These are phyloP conservation scores for Tupaia chinensis DNA, from an alignment of 2,113 vertebrate species.

Conservation along the genomic window DNA sequence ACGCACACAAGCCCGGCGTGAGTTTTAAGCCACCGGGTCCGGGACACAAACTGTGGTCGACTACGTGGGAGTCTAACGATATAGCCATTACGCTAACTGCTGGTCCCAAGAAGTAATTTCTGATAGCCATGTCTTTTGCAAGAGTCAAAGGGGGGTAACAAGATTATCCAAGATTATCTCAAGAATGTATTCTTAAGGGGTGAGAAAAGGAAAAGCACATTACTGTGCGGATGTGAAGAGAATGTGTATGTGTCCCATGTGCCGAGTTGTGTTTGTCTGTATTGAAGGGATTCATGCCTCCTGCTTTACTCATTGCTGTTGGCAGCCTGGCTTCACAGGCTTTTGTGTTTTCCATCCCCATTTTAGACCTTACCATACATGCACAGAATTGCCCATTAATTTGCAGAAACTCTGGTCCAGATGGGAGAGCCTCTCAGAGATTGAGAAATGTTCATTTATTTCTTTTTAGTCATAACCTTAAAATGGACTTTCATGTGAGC, in stretches of 20 bases:
- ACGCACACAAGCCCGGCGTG: no score
- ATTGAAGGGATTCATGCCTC: neutral
- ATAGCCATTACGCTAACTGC: no score
- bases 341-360: neutral
- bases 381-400: neutral
- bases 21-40: no score
- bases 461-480: slow-evolving; percentile 36
- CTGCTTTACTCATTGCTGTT: neutral
- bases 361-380: neutral
- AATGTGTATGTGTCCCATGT: rapidly evolving
- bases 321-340: neutral
- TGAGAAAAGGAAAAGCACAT: neutral
- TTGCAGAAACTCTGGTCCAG: neutral
- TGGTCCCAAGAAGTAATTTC: no score
- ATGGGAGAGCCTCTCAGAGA: neutral
- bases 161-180: neutral
- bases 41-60: no score
- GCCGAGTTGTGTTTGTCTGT: neutral
- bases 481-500: slow-evolving; percentile 1
- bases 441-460: neutral
- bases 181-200: neutral
- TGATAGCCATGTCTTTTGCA: neutral
- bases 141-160: neutral
- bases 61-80: no score
- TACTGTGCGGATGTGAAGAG: neutral